A percentile compares a stretch with the other conserved stretches of the same genome.
Conservation (phyloP, 2,113 vertebrate genomes). For the Emberiza fucata region DNA sequence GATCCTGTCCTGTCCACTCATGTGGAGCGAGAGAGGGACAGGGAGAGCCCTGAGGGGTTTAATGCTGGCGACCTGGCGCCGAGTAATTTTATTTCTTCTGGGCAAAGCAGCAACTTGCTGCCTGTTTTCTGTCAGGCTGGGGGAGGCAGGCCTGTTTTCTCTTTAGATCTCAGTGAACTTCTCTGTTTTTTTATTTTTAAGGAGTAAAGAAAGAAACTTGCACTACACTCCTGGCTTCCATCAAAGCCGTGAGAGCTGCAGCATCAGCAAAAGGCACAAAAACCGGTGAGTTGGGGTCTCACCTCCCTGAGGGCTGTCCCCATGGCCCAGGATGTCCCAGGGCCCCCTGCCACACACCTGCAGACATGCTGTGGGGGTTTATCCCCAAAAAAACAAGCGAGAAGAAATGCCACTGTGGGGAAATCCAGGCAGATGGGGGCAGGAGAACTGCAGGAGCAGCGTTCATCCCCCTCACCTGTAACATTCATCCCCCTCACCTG, state of each 20-base stretch:
- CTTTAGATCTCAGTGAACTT: not conserved
- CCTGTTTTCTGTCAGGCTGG: not conserved
- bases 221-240: accelerated
- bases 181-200: not conserved
- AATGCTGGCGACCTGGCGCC: accelerated
- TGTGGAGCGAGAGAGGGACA: not conserved
- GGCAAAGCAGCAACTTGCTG: not conserved
- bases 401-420: accelerated
- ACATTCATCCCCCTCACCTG: conserved; percentile 72
- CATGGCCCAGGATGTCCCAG: no score
- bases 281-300: accelerated
- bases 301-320: not conserved
- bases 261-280: not conserved
- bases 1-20: not conserved
- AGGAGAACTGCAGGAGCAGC: accelerated
- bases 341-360: accelerated
- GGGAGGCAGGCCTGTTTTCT: not conserved
- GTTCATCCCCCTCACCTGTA: not conserved
- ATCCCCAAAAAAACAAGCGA: accelerated
- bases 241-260: accelerated
- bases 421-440: not conserved
- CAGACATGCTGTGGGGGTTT: accelerated
- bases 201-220: not conserved
- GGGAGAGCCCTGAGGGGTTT: not conserved
- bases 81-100: not conserved